Evolutionary conservation across 2,888 invertebrate genomes (phyloP), one percentile per base, ranked within the genome.

Genomic region (Stenodera caucasica): DNA sequence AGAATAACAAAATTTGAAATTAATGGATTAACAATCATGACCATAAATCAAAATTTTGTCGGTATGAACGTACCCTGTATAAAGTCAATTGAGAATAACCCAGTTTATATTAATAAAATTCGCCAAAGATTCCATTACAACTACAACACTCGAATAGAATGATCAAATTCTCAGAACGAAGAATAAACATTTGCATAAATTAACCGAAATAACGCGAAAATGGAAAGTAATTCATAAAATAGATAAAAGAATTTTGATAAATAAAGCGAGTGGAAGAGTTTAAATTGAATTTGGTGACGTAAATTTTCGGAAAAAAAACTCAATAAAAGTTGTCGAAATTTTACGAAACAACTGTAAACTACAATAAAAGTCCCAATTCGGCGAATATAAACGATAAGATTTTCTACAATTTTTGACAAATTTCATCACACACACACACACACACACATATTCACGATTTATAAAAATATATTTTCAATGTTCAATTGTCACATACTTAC

Each of bases 31-130:
- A 45, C 45, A 45, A 45, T 45, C 21, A 18, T 45, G 45, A 11
- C 18, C 18, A 45, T 45, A 45, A 45, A 45, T 45, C 45, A 45
- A 45, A 45, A 45, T 45, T 45, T 21, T 45, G 45, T 45, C 45
- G 45, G 45, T 21, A 45, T 21, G 21, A 21, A 45, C 4, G 3
- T 45, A 12, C 45, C 45, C 45, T 45, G 21, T 45, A 45, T 21
- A 21, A 21, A 21, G 21, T 45, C 45, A 45, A 45, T 45, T 45
- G 18, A 21, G 45, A 45, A 45, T 45, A 45, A 45, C 21, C 45
- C 45, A 45, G 45, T 12, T 45, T 37, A 8, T 37, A 9, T 15
- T 45, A 45, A 45, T 21, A 37, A 15, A 3, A 14, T 14, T 18
- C 18, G 8, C 8, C 18, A 40, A 40, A 40, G 40, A 40, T 40